These are phyloP conservation scores for Spheniscus humboldti DNA, from an alignment of 2,797 vertebrate genomes.

Conservation along the genomic window DNA sequence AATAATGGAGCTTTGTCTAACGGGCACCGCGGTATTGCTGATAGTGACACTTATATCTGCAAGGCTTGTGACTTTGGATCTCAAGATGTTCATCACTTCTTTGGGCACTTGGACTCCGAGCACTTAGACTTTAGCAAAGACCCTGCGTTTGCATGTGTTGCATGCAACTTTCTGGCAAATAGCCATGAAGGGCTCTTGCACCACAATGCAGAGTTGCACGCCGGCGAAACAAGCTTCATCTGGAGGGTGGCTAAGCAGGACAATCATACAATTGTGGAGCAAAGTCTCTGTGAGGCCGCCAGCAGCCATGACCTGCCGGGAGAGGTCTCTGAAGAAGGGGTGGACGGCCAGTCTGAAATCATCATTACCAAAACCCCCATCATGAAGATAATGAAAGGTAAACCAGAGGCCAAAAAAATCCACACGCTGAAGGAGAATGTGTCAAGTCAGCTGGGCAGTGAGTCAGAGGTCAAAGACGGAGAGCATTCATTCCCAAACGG, in stretches of 20 bases:
- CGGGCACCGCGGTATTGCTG: constrained; percentile 65
- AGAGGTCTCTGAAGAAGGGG: constrained; percentile 73
- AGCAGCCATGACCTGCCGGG: constrained; percentile 26
- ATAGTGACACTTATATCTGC: constrained; percentile 84
- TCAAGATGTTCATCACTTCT: constrained; percentile 87
- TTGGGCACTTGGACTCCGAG: constrained; percentile 89
- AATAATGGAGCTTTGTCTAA: constrained; percentile 59
- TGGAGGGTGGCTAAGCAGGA: constrained; percentile 86
- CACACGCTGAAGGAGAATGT: constrained; percentile 76
- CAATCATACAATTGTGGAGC: constrained; percentile 82
- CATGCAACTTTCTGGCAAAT: constrained; percentile 83
- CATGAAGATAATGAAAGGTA: constrained; percentile 96
- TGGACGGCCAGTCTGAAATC: constrained; percentile 84
- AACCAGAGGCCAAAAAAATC: constrained; percentile 91
- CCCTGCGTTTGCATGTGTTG: constrained; percentile 85
- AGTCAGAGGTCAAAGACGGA: constrained; percentile 63
- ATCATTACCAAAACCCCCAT: constrained; percentile 96
- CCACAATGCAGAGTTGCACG: constrained; percentile 87
- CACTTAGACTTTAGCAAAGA: constrained; percentile 90
- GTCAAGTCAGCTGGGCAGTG: constrained; percentile 43
- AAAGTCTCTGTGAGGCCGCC: constrained; percentile 68
- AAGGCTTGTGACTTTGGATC: constrained; percentile 88
- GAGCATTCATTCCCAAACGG: constrained; percentile 68
- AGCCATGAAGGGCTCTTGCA: constrained; percentile 90
- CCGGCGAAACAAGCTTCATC: constrained; percentile 68